Evolutionary conservation across 2,888 invertebrate genomes (phyloP).

Genomic region (Drepanosiphum platanoidis): DNA sequence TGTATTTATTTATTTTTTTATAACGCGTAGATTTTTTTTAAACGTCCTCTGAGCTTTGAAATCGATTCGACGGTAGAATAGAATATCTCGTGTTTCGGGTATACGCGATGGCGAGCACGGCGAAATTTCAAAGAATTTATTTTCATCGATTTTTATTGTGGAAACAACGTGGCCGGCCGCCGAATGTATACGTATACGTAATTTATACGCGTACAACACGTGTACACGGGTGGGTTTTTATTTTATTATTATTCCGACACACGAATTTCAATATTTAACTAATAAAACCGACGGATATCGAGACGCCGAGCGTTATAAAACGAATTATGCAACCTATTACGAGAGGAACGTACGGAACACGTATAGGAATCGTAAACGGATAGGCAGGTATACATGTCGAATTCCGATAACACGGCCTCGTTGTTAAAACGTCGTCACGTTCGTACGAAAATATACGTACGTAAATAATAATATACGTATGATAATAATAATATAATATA

Average conservation of each 20-base stretch:
- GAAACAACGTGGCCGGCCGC: background rate
- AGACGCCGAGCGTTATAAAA: background rate
- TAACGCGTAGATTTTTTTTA: background rate
- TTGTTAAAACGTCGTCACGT: no score
- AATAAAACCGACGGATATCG: conserved; percentile 6
- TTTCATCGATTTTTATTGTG: background rate
- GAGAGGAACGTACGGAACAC: background rate
- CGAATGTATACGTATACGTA: background rate
- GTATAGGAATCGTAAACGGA: no score
- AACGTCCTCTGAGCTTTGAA: background rate
- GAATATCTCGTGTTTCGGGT: background rate
- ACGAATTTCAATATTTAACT: conserved; percentile 26
- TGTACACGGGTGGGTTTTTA: background rate
- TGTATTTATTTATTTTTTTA: no score
- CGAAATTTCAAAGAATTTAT: conserved; percentile 19
- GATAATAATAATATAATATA: no score
- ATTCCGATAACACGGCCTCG: no score
- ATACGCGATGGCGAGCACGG: background rate
- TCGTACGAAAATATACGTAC: no score
- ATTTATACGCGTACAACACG: background rate
- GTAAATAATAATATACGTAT: no score
- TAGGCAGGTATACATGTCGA: background rate
- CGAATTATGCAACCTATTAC: background rate
- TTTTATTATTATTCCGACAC: background rate
- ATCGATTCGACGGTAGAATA: conserved; percentile 19